Evolutionary conservation across 2,797 vertebrate genomes (phyloP).

Genomic region (Enoplosus armatus): DNA sequence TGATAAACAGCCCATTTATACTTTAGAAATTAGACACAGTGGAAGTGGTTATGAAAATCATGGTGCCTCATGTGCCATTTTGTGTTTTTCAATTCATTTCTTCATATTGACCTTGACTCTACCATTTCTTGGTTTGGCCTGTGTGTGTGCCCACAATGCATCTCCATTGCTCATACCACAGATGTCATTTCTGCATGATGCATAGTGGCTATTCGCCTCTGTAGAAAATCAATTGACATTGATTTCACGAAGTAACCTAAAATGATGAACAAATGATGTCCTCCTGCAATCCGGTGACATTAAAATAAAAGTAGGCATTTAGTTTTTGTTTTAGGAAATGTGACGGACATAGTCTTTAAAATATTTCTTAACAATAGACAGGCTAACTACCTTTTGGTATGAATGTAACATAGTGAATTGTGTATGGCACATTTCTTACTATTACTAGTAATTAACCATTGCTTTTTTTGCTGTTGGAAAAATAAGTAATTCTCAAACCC

Average conservation of each 20-base stretch:
- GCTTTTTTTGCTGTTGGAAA: background rate
- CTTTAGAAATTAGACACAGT: constrained; percentile 12
- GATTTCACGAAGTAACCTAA: background rate
- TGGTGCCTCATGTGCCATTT: background rate
- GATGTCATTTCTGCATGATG: background rate
- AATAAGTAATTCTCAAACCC: background rate
- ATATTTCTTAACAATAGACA: background rate
- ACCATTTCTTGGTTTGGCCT: constrained; percentile 24
- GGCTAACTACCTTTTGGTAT: background rate
- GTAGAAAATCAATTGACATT: background rate
- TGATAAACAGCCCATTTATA: constrained; percentile 40
- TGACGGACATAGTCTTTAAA: background rate
- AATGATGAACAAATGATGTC: background rate
- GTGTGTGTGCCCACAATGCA: constrained; percentile 18
- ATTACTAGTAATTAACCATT: background rate
- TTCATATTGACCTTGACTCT: constrained; percentile 43
- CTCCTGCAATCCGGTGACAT: background rate
- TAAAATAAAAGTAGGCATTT: background rate
- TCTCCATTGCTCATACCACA: constrained; percentile 25
- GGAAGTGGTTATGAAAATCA: constrained; percentile 17
- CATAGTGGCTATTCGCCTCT: background rate
- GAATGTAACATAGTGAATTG: background rate
- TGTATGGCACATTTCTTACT: background rate
- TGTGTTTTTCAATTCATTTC: constrained; percentile 6
- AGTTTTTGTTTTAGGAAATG: background rate